Conservation (phyloP, 2,888 invertebrate genomes). For the Brassicogethes aeneus region DNA sequence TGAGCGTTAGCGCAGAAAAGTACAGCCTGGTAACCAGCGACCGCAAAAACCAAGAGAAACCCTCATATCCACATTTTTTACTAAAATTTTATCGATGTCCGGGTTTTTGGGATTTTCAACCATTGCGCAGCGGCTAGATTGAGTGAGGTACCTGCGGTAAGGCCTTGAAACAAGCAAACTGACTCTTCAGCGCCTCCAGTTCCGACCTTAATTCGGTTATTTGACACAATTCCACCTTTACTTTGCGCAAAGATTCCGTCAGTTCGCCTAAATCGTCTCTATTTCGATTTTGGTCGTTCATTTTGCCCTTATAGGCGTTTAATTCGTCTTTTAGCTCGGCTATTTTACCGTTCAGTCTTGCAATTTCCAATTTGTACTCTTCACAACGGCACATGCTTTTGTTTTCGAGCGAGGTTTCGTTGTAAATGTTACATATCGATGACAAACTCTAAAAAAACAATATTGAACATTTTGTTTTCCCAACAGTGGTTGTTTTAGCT, state of each 20-base stretch:
- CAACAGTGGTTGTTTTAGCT: too few relatives aligned
- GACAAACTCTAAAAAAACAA: constrained; percentile 17
- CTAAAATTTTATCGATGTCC: too few relatives aligned
- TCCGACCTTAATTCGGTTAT: constrained; percentile 17
- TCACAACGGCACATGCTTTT: constrained; percentile 18
- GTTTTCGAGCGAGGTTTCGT: constrained; percentile 4
- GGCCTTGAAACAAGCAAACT: constrained; percentile 12
- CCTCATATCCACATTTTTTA: too few relatives aligned
- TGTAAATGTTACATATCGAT: constrained; percentile 15
- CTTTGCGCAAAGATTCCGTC: constrained; percentile 8
- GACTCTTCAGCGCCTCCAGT: constrained; percentile 17
- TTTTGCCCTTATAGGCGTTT: constrained; percentile 16
- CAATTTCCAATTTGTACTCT: constrained; percentile 19
- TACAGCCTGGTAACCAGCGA: too few relatives aligned
- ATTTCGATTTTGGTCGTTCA: constrained; percentile 17
- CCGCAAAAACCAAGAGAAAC: too few relatives aligned
- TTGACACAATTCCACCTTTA: constrained; percentile 16
- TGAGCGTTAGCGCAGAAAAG: too few relatives aligned
- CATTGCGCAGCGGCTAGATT: neutral
- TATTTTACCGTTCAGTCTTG: constrained; percentile 16
- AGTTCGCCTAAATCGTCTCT: neutral
- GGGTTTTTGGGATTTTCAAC: too few relatives aligned
- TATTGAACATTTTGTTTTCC: too few relatives aligned
- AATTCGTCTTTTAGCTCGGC: constrained; percentile 19
- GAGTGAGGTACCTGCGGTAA: neutral